These are phyloP conservation scores for Rhinella marina DNA, from an alignment of 2,797 vertebrate genomes.

Conservation along the genomic window DNA sequence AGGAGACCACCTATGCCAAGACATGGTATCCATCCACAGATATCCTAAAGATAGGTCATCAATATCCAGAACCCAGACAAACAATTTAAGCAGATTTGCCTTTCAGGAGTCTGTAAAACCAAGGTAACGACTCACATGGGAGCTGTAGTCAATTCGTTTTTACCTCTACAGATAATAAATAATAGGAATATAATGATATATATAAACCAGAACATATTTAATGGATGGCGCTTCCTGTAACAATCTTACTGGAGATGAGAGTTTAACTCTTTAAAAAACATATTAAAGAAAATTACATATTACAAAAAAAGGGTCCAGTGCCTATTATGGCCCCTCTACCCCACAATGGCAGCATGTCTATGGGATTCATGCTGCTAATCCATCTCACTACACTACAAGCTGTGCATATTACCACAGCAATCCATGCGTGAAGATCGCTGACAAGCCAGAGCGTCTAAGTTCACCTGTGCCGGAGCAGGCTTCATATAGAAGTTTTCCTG, in stretches of 20 bases:
- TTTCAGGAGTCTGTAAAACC: too few relatives aligned
- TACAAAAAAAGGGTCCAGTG: neutral
- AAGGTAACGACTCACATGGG: too few relatives aligned
- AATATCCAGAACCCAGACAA: too few relatives aligned
- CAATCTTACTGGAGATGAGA: neutral
- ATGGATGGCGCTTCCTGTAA: neutral
- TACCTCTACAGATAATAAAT: too few relatives aligned
- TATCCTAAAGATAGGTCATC: too few relatives aligned
- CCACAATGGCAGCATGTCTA: neutral
- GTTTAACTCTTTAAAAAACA: neutral
- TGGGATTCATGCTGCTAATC: neutral
- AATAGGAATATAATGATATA: too few relatives aligned
- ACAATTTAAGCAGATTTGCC: too few relatives aligned
- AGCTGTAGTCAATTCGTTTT: too few relatives aligned
- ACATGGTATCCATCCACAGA: too few relatives aligned
- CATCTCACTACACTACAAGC: neutral
- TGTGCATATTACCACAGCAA: neutral
- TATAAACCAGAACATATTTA: neutral
- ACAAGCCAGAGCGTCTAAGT: neutral
- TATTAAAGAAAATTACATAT: neutral
- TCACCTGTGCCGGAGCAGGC: neutral
- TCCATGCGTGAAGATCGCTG: slow-evolving; percentile 17
- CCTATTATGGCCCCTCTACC: neutral
- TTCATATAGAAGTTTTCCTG: neutral
- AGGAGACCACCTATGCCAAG: too few relatives aligned